Evolutionary conservation across 2,888 invertebrate genomes (phyloP).

Genomic region (Drosophila hawaiiensis): DNA sequence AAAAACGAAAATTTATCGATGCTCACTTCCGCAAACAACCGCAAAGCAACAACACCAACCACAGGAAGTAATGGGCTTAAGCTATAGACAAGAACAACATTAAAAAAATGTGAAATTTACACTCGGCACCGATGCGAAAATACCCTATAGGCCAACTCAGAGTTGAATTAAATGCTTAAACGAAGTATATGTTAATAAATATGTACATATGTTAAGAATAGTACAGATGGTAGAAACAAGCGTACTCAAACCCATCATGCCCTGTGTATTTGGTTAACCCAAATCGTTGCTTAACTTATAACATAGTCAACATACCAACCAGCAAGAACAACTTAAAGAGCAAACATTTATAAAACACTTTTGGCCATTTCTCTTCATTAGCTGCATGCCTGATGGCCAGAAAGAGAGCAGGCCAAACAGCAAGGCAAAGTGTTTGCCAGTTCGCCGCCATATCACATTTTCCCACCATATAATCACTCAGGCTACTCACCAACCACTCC

Average conservation of each 20-base stretch:
- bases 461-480: background rate
- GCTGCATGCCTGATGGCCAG: slow-evolving; percentile 35
- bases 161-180: background rate
- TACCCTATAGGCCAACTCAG: slow-evolving; percentile 21
- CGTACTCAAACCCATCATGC: background rate
- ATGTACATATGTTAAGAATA: background rate
- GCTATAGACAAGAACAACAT: slow-evolving; percentile 42
- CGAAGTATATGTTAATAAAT: background rate
- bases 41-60: slow-evolving; percentile 42
- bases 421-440: slow-evolving; percentile 22
- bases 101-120: slow-evolving; percentile 7
- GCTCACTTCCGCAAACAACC: slow-evolving; percentile 70
- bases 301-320: background rate
- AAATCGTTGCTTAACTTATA: background rate
- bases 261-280: background rate
- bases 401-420: slow-evolving; percentile 10
- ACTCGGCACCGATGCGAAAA: slow-evolving; percentile 3
- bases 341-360: slow-evolving; percentile 73
- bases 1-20: slow-evolving; percentile 77
- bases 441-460: slow-evolving; percentile 1
- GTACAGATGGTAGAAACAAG: background rate
- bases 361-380: slow-evolving; percentile 78
- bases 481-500: background rate
- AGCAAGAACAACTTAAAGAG: slow-evolving; percentile 23
- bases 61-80: slow-evolving; percentile 62